Conservation (phyloP, 2,797 vertebrate species). For the Peromyscus eremicus region DNA sequence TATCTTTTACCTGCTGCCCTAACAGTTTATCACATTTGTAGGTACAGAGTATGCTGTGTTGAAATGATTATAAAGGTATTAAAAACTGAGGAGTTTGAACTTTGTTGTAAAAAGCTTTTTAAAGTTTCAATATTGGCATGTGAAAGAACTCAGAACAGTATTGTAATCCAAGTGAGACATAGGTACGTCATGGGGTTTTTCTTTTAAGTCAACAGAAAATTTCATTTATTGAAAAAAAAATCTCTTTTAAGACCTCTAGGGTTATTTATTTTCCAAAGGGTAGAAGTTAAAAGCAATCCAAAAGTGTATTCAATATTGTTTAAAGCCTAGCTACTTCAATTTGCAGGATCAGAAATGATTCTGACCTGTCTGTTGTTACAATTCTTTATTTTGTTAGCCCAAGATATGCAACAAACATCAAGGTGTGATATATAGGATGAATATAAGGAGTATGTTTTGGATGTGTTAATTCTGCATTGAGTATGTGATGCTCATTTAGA, state of each 20-base stretch:
- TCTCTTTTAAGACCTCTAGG: too few relatives aligned
- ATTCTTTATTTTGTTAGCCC: slow-evolving; percentile 34
- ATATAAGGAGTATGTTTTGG: neutral
- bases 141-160: slow-evolving; percentile 10
- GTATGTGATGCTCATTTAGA: neutral
- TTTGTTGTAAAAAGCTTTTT: neutral
- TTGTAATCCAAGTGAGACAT: slow-evolving; percentile 27
- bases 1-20: neutral
- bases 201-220: too few relatives aligned
- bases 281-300: neutral
- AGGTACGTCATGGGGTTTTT: neutral
- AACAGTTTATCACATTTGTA: neutral
- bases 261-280: neutral
- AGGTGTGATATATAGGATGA: slow-evolving; percentile 31
- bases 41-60: neutral
- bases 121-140: slow-evolving; percentile 47
- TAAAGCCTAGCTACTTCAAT: neutral
- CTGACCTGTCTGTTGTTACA: neutral
- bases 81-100: neutral
- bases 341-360: neutral
- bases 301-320: slow-evolving; percentile 13
- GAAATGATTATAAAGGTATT: slow-evolving; percentile 34
- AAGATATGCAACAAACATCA: neutral
- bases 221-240: too few relatives aligned
- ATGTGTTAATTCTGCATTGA: neutral